A percentile compares a stretch with the other conserved stretches of the same genome.
These are phyloP conservation scores for Drosophila santomea DNA, from an alignment of 1,140 invertebrate genomes.

Conservation along the genomic window DNA sequence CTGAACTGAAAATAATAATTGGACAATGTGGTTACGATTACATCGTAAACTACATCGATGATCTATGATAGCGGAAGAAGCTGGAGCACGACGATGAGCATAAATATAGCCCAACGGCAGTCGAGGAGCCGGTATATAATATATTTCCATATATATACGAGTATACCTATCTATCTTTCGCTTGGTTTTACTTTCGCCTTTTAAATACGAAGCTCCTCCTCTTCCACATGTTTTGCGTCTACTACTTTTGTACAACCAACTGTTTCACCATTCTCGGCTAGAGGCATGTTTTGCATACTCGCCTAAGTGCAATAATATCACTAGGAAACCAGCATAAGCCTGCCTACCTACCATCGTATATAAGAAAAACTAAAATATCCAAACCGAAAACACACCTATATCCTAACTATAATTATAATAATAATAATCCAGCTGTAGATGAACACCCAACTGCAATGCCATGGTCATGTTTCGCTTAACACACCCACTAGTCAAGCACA, in stretches of 20 bases:
- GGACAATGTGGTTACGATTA: background rate
- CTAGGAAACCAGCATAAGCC: slow-evolving; percentile 56
- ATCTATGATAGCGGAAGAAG: slow-evolving; percentile 76
- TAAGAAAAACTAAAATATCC: too few species aligned
- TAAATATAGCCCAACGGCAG: slow-evolving; percentile 88
- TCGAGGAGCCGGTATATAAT: slow-evolving; percentile 87
- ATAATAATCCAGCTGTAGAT: slow-evolving; percentile 31
- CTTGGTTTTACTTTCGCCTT: slow-evolving; percentile 69
- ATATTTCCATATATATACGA: slow-evolving; percentile 47
- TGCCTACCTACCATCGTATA: slow-evolving; percentile 11
- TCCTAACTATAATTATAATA: slow-evolving; percentile 10
- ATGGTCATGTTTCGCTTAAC: slow-evolving; percentile 67
- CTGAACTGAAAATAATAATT: slow-evolving; percentile 2
- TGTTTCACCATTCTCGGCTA: slow-evolving; percentile 54
- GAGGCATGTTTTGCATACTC: slow-evolving; percentile 74
- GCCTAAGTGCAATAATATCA: slow-evolving; percentile 67
- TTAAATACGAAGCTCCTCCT: slow-evolving; percentile 46
- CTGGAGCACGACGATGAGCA: slow-evolving; percentile 76
- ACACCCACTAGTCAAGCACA: slow-evolving; percentile 33
- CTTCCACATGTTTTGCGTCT: slow-evolving; percentile 41
- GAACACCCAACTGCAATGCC: slow-evolving; percentile 59
- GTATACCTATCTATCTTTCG: slow-evolving; percentile 56
- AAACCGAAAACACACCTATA: slow-evolving; percentile 21
- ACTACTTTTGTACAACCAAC: slow-evolving; percentile 35
- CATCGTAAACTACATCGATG: slow-evolving; percentile 35